Evolutionary conservation across 2,888 invertebrate species (phyloP).

Genomic region (Tortricodes alternella): DNA sequence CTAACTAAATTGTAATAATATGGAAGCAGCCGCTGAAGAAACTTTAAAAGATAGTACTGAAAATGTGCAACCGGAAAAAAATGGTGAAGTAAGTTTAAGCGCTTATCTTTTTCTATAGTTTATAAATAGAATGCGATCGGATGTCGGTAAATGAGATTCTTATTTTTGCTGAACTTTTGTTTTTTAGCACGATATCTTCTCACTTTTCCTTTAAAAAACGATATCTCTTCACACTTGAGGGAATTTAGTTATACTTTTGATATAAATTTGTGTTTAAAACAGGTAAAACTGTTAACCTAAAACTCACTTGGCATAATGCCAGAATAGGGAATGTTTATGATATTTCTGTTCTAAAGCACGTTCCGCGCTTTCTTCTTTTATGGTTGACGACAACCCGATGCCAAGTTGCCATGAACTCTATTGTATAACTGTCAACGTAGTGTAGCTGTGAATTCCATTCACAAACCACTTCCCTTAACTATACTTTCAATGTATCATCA

Average conservation of each 20-base stretch:
- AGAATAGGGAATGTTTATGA: conserved; percentile 69
- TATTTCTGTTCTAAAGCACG: conserved; percentile 74
- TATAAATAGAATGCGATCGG: conserved; percentile 73
- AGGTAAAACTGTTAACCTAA: conserved; percentile 62
- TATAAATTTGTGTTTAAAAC: conserved; percentile 30
- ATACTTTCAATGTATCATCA: too few relatives aligned
- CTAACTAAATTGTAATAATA: conserved; percentile 38
- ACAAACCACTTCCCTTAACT: not conserved
- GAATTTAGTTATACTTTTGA: not conserved
- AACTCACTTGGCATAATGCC: conserved; percentile 63
- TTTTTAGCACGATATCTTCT: not conserved
- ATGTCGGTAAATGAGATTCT: conserved; percentile 54
- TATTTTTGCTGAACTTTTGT: conserved; percentile 19
- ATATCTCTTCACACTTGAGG: not conserved
- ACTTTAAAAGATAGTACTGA: conserved; percentile 54
- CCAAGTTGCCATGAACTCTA: conserved; percentile 36
- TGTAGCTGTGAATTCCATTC: conserved; percentile 25
- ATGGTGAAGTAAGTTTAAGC: conserved; percentile 53
- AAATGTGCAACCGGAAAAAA: conserved; percentile 48
- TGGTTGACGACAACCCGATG: conserved; percentile 55
- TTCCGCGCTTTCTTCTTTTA: conserved; percentile 71
- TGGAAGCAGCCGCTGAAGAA: conserved; percentile 66
- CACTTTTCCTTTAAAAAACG: not conserved
- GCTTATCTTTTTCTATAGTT: conserved; percentile 43
- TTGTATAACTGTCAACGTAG: conserved; percentile 32